phyloP scores from a whole-genome alignment of 2,797 vertebrate species.

The Karalla daura region DNA sequence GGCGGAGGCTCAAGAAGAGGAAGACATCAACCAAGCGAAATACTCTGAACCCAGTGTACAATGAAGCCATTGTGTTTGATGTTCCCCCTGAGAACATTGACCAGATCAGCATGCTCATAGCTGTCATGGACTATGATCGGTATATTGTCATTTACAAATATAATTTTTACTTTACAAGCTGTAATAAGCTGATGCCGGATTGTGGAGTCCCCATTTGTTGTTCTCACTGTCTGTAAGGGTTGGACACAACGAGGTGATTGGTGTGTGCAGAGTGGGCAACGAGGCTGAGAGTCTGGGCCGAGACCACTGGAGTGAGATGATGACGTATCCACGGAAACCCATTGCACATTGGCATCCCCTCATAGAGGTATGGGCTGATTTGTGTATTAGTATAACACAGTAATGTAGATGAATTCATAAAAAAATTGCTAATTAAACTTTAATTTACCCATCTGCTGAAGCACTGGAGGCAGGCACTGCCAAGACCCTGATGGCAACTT shows the following conservation, averaged over 20 bases:
- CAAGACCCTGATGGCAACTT: no score
- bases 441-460: no score
- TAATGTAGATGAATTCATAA: background rate
- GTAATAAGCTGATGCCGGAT: background rate
- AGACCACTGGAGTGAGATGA: constrained; percentile 98
- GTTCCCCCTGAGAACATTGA: constrained; percentile 98
- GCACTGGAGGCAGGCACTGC: no score
- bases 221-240: constrained; percentile 87
- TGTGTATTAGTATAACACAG: background rate
- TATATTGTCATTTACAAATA: constrained; percentile 72
- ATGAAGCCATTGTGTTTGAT: constrained; percentile 99
- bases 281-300: constrained; percentile 92
- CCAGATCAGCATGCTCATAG: constrained; percentile 97
- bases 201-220: background rate
- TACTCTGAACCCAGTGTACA: constrained; percentile 97
- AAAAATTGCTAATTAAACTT: no score
- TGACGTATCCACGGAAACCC: constrained; percentile 95
- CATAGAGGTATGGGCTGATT: constrained; percentile 87
- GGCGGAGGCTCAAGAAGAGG: constrained; percentile 95
- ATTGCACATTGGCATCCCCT: constrained; percentile 98
- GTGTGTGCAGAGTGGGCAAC: constrained; percentile 95
- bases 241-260: constrained; percentile 98
- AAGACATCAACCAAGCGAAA: constrained; percentile 99
- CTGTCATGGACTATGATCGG: constrained; percentile 99
- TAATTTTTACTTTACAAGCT: background rate